phyloP scores from a whole-genome alignment of 35 echinoderm and acorn worm genomes.

The Diadema setosum region DNA sequence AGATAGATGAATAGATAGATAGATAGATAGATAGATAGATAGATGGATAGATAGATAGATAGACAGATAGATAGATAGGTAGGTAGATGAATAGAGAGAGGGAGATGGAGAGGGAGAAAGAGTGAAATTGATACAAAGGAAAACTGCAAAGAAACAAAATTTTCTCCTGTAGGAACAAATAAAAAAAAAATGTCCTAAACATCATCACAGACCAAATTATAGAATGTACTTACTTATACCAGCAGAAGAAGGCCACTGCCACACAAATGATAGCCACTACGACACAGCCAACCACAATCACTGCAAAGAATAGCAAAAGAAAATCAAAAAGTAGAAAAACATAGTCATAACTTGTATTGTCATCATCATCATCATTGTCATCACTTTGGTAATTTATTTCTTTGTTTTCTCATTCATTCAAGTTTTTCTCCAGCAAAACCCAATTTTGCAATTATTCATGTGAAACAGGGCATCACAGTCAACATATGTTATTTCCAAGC shows the following conservation, averaged over 20 bases:
- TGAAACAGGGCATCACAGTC: too few species aligned
- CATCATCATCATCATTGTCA: too few species aligned
- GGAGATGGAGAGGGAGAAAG: not conserved
- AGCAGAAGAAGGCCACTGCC: constrained; percentile 41
- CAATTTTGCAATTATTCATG: too few species aligned
- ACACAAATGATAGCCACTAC: constrained; percentile 46
- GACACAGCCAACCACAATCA: constrained; percentile 57
- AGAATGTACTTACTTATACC: constrained; percentile 60
- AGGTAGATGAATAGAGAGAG: not conserved
- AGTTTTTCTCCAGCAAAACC: too few species aligned
- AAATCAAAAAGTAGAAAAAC: not conserved
- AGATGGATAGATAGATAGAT: not conserved
- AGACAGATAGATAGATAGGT: not conserved
- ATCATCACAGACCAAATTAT: too few species aligned
- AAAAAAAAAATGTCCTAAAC: too few species aligned
- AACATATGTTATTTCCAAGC: too few species aligned
- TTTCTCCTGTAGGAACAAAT: too few species aligned
- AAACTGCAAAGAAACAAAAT: not conserved
- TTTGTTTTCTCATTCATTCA: too few species aligned
- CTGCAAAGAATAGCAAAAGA: not conserved
- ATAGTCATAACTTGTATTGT: too few species aligned
- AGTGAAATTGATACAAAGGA: not conserved
- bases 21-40: not conserved
- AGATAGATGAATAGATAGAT: not conserved
- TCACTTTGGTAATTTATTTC: too few species aligned